These are phyloP conservation scores for Nephrotoma appendiculata DNA, from an alignment of 2,888 invertebrate species.

Conservation along the genomic window DNA sequence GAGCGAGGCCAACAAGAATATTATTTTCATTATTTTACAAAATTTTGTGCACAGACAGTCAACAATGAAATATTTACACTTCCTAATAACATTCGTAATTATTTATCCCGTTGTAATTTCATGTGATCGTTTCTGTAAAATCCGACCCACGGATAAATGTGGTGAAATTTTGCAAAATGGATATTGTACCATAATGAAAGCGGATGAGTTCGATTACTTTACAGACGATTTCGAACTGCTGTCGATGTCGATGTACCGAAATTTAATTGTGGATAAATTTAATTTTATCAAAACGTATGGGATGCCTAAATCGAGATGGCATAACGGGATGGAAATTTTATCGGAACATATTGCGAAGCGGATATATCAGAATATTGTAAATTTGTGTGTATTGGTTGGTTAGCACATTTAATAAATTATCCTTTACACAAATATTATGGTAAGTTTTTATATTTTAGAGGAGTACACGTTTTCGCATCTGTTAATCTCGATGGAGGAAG, in stretches of 20 bases:
- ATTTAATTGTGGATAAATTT: neutral
- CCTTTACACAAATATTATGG: neutral
- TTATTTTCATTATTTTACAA: neutral
- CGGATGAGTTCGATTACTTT: neutral
- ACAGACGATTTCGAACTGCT: neutral
- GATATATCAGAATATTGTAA: neutral
- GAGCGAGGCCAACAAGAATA: neutral
- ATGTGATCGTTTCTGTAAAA: neutral
- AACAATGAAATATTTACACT: neutral
- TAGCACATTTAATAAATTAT: neutral
- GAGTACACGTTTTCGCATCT: neutral
- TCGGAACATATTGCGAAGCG: neutral
- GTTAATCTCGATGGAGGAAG: neutral
- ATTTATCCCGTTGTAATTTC: neutral
- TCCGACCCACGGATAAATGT: neutral
- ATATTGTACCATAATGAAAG: neutral
- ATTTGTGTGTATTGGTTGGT: neutral
- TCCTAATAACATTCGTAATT: neutral
- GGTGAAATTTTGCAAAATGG: neutral
- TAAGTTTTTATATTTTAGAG: neutral
- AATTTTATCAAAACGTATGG: neutral
- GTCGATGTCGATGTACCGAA: neutral
- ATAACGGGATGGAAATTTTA: neutral
- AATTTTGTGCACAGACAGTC: neutral
- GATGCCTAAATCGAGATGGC: neutral